These are phyloP conservation scores for Drosophila kanapiae DNA, from an alignment of 1,140 invertebrate genomes.

Conservation along the genomic window DNA sequence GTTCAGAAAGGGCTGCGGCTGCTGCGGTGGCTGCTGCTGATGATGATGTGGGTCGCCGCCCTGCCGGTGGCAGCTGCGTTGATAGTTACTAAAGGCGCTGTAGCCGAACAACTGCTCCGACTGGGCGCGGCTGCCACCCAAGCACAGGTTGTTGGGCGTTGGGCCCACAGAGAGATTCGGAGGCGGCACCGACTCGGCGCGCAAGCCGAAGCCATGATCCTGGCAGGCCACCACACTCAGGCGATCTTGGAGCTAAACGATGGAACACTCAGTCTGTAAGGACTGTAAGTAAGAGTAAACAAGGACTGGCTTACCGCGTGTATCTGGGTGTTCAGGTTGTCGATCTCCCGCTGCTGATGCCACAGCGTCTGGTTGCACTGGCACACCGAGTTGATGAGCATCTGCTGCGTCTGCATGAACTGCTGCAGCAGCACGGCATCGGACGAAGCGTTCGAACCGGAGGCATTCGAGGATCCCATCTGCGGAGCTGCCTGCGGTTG, in stretches of 20 bases:
- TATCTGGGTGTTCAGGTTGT: conserved; percentile 79
- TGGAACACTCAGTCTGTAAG: not conserved
- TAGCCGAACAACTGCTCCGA: conserved; percentile 74
- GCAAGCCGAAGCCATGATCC: conserved; percentile 59
- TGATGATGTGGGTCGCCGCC: conserved; percentile 49
- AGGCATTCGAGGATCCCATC: conserved; percentile 52
- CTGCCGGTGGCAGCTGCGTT: conserved; percentile 66
- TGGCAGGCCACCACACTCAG: conserved; percentile 54
- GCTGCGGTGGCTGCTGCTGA: conserved; percentile 40
- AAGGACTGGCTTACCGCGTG: conserved; percentile 55
- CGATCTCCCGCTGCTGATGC: conserved; percentile 88
- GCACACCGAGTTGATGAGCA: conserved; percentile 87
- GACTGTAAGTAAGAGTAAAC: not conserved
- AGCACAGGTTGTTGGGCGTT: conserved; percentile 71
- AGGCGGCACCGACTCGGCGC: conserved; percentile 80
- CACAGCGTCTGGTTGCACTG: conserved; percentile 88
- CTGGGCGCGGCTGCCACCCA: conserved; percentile 71
- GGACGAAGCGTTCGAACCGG: conserved; percentile 59
- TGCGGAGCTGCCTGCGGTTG: conserved; percentile 10
- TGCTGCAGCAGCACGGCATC: conserved; percentile 85
- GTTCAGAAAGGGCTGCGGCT: conserved; percentile 62
- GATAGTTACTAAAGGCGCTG: conserved; percentile 74
- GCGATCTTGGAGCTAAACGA: conserved; percentile 74
- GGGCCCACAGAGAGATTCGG: conserved; percentile 34
- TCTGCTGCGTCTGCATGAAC: conserved; percentile 87